These are phyloP conservation scores for Pomatostomus ruficeps DNA, from an alignment of 2,113 vertebrate species.

Conservation along the genomic window DNA sequence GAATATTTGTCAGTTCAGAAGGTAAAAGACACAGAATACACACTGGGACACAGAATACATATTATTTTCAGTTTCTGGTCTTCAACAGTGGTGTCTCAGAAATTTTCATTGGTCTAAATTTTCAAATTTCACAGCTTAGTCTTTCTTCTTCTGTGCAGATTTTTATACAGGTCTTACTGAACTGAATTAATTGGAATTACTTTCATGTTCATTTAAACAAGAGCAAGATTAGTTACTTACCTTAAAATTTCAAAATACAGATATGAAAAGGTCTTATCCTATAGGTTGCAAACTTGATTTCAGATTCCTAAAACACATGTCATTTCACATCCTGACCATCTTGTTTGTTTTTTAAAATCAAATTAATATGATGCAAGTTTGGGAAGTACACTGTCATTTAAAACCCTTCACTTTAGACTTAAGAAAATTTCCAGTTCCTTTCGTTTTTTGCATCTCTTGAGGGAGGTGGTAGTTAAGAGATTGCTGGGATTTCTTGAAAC, in stretches of 20 bases:
- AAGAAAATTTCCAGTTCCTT: neutral
- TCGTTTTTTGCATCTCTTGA: neutral
- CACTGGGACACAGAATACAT: neutral
- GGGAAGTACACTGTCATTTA: neutral
- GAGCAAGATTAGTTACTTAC: neutral
- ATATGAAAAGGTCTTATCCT: neutral
- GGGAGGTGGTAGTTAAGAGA: neutral
- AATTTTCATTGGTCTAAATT: neutral
- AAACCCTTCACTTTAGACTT: neutral
- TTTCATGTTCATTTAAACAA: neutral
- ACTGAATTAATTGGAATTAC: neutral
- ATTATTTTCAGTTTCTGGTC: neutral
- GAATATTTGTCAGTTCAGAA: neutral
- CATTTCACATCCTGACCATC: neutral
- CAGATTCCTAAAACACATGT: neutral
- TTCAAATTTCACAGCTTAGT: neutral
- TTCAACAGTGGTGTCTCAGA: neutral
- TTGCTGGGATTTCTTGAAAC: neutral
- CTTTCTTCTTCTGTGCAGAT: neutral
- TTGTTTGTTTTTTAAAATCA: neutral
- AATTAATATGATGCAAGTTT: neutral
- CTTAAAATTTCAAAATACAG: neutral
- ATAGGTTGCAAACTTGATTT: neutral
- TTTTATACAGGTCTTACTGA: neutral
- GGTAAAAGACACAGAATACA: neutral